These are phyloP conservation scores for Selene dorsalis DNA, from an alignment of 2,797 vertebrate species.

Conservation along the genomic window DNA sequence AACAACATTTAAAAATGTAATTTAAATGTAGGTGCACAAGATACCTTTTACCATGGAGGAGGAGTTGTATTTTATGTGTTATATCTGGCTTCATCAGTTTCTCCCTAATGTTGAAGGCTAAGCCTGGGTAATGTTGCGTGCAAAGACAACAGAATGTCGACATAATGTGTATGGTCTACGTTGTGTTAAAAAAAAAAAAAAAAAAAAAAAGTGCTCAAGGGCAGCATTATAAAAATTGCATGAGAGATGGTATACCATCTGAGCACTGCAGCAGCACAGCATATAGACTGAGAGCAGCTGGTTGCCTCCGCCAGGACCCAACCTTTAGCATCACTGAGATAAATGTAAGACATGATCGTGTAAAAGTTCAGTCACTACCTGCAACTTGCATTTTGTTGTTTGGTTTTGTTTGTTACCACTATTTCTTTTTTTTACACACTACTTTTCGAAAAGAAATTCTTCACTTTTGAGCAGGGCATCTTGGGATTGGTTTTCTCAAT, in stretches of 20 bases:
- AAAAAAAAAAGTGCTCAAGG: background rate
- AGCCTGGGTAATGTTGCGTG: background rate
- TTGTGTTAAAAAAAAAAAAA: constrained; percentile 6
- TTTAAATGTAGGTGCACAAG: background rate
- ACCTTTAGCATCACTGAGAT: background rate
- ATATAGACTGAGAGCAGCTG: background rate
- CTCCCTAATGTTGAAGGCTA: background rate
- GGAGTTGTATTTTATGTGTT: background rate
- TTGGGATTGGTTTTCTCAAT: no score
- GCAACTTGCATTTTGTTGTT: background rate
- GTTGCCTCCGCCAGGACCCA: background rate
- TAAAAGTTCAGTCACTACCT: background rate
- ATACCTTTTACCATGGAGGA: background rate
- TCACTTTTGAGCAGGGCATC: no score
- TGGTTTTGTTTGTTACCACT: no score
- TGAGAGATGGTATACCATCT: constrained; percentile 6
- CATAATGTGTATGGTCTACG: constrained; percentile 5
- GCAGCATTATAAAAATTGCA: constrained; percentile 40
- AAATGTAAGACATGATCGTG: background rate
- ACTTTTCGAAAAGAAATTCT: no score
- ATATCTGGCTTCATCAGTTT: background rate
- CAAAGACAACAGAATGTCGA: constrained; percentile 3
- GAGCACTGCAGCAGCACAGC: background rate
- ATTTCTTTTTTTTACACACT: no score
- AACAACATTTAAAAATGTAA: background rate